Base-by-base conservation (phyloP, 2,888 invertebrate genomes). In the Andrena fulva region DNA sequence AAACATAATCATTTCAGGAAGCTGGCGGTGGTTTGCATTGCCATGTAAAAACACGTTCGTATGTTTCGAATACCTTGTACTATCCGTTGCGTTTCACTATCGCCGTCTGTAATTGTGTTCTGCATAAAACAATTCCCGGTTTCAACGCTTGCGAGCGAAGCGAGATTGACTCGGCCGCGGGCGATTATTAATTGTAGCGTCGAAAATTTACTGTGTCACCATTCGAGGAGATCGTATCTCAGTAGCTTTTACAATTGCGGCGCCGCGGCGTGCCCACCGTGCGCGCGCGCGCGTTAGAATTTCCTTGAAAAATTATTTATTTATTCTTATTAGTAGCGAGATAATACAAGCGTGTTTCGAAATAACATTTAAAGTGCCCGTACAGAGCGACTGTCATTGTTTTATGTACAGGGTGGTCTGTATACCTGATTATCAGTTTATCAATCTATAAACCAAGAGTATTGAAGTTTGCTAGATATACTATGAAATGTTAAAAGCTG, bases 341-440 rank as follows among this genome's bases (percentile, higher is more conserved):
- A 77, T 75, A 60, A 82, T 84, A 80, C 76, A 79, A 88, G 85
- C 84, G 85, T 87, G 82, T 82, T 79, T 78, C 66, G 70, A 67
- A 20, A 85, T 77, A 82, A 72, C 70, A 78, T 69, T 78, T 60
- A 80, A 88, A 88, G 86, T 88, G 82, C 83, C 82, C 78, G 82
- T 72, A 73, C 70, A 67, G 75, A 78, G 77, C 73, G 78, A 82
- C 83, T 71, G 75, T 64, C 75, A 69, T 84, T 70, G 76, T 75
- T 73, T 80, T 69, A 70, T 64, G 72, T 82, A 75, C 85, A 79
- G 77, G 52, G 77, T 77, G 72, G 72, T 80, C 81, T 84, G 76
- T 87, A 82, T 85, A 87, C 70, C 68, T 84, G 80, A 84, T 80
- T 82, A 80, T 87, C 69, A 80, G 69, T 85, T 87, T 69, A 74